These are phyloP conservation scores for Aldabrachelys gigantea DNA, from an alignment of 2,113 vertebrate species.

Conservation along the genomic window DNA sequence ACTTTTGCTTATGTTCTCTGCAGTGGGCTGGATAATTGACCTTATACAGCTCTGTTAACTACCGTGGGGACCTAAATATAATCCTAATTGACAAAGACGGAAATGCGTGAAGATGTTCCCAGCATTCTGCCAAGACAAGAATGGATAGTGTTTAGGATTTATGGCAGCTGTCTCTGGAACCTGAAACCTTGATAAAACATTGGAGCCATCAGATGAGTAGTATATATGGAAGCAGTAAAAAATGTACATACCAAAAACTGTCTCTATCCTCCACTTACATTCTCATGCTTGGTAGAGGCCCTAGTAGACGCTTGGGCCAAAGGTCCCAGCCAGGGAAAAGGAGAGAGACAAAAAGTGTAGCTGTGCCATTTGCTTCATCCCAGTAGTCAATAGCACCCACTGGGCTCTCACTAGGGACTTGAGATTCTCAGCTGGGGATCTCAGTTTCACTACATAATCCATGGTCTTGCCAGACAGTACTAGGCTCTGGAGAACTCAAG, in stretches of 20 bases:
- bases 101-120: not conserved
- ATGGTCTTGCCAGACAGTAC: not conserved
- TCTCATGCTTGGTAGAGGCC: not conserved
- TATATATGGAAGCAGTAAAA: not conserved
- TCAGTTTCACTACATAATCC: too few relatives aligned
- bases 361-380: rapidly evolving
- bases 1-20: not conserved
- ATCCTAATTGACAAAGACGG: not conserved
- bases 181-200: conserved; percentile 11
- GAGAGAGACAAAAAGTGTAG: not conserved
- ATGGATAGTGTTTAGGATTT: not conserved
- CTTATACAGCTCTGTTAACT: not conserved
- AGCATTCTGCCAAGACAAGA: not conserved
- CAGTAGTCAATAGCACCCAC: not conserved
- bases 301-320: not conserved
- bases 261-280: not conserved
- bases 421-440: not conserved
- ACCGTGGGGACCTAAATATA: not conserved
- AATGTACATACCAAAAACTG: not conserved
- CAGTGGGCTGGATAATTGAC: not conserved
- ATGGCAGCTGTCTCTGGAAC: conserved; percentile 29
- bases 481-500: not conserved
- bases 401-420: not conserved
- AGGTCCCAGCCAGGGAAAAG: not conserved
- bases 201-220: not conserved